These are phyloP conservation scores for Melanostigma gelatinosum DNA, from an alignment of 2,113 vertebrate genomes.

Conservation along the genomic window DNA sequence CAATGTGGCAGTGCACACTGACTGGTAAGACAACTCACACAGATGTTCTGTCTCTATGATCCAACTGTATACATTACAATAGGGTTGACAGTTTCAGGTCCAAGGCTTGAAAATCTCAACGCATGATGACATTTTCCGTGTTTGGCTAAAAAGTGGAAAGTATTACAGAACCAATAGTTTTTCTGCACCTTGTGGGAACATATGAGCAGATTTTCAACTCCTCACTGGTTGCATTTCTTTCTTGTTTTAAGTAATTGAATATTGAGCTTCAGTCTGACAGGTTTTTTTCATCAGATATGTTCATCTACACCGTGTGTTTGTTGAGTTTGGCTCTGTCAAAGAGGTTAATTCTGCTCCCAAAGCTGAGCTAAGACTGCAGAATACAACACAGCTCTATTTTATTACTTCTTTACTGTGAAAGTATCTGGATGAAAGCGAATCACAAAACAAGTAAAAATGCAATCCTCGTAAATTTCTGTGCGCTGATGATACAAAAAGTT, in stretches of 20 bases:
- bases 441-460: not conserved
- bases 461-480: conserved; percentile 13
- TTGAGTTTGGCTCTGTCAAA: not conserved
- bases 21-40: conserved; percentile 86
- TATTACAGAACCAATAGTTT: conserved; percentile 10
- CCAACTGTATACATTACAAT: conserved; percentile 11
- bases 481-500: not conserved
- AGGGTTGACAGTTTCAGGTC: conserved; percentile 37
- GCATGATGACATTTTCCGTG: conserved; percentile 22
- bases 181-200: conserved; percentile 19
- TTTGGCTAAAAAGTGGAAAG: conserved; percentile 37
- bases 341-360: not conserved
- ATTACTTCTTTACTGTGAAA: not conserved
- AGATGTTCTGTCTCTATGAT: conserved; percentile 30
- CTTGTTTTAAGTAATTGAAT: not conserved
- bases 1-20: conserved; percentile 91
- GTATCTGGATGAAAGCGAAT: not conserved
- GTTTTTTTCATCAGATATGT: not conserved
- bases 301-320: not conserved
- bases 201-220: not conserved
- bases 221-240: not conserved
- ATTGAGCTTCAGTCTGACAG: not conserved
- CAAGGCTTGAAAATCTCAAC: conserved; percentile 26
- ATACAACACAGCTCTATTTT: not conserved
- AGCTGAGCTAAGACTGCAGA: not conserved